Conservation (phyloP, 92 coral and sea anemone species). For the Parazoanthus swiftii region DNA sequence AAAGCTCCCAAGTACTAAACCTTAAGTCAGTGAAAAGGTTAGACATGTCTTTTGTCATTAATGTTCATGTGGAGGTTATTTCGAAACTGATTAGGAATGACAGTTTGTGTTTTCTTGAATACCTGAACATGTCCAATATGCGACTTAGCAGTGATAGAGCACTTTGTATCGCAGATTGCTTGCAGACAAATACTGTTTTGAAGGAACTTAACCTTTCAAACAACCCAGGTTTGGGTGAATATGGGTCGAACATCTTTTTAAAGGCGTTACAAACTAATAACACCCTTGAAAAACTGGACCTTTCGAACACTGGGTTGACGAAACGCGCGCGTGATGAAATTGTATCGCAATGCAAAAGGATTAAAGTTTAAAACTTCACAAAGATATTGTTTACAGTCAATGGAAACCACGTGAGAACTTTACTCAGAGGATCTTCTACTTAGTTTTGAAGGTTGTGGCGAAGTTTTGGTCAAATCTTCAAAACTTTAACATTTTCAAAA, state of each 20-base stretch:
- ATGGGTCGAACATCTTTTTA: neutral
- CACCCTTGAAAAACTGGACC: neutral
- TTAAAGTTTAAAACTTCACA: neutral
- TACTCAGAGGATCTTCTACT: no score
- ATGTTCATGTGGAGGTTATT: no score
- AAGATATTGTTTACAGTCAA: neutral
- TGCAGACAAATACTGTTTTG: neutral
- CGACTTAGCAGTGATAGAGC: fast-evolving
- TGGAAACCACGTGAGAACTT: no score
- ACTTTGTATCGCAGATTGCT: neutral
- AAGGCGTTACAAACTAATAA: neutral
- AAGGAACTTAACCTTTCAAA: constrained; percentile 11
- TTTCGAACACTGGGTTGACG: neutral
- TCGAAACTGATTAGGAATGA: neutral
- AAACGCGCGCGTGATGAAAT: neutral
- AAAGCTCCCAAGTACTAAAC: neutral
- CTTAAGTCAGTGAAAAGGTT: neutral
- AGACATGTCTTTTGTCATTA: neutral
- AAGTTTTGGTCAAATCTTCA: no score
- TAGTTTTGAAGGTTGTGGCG: no score
- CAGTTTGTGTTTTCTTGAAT: neutral
- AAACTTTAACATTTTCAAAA: no score
- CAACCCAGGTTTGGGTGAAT: neutral
- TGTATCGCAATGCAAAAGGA: neutral
- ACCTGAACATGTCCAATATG: neutral